Conservation (phyloP, 53 echinoderm and acorn worm genomes). For the Stichopus horrens region DNA sequence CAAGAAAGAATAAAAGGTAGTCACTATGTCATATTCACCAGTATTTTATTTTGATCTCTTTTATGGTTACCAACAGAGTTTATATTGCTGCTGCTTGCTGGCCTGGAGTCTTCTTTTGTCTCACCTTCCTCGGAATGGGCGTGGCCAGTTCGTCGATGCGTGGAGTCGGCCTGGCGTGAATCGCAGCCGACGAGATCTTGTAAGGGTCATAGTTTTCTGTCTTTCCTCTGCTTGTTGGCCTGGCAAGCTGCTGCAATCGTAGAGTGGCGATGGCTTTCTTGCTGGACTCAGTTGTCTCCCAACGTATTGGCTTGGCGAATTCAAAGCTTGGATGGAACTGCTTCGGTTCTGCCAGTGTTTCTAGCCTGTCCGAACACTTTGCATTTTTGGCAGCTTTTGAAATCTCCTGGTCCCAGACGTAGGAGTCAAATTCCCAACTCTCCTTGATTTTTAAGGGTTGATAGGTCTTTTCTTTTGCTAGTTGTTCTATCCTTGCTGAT, state of each 20-base stretch:
- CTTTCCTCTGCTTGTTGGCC: constrained; percentile 90
- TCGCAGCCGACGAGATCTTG: constrained; percentile 73
- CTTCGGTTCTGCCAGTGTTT: constrained; percentile 77
- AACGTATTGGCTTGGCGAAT: constrained; percentile 68
- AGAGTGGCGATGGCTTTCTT: constrained; percentile 92
- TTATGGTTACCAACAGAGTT: background rate
- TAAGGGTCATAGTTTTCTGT: constrained; percentile 86
- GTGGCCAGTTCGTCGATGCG: constrained; percentile 84
- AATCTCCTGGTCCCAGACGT: constrained; percentile 91
- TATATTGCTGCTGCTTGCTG: constrained; percentile 6
- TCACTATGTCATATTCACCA: too few relatives aligned
- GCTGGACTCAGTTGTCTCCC: constrained; percentile 77
- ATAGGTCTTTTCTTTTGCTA: constrained; percentile 83
- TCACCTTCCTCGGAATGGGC: constrained; percentile 90
- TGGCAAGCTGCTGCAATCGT: constrained; percentile 86
- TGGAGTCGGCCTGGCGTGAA: constrained; percentile 84
- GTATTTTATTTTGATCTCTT: too few relatives aligned
- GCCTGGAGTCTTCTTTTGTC: constrained; percentile 65
- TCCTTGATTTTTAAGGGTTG: constrained; percentile 78
- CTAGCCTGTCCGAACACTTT: constrained; percentile 76
- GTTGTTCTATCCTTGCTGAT: constrained; percentile 71
- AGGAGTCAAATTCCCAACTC: constrained; percentile 91
- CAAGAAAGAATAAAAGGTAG: too few relatives aligned
- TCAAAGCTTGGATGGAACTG: constrained; percentile 68
- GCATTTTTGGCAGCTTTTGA: constrained; percentile 83